These are phyloP conservation scores for Eleutherodactylus coqui DNA, from an alignment of 2,797 vertebrate species.

Conservation along the genomic window DNA sequence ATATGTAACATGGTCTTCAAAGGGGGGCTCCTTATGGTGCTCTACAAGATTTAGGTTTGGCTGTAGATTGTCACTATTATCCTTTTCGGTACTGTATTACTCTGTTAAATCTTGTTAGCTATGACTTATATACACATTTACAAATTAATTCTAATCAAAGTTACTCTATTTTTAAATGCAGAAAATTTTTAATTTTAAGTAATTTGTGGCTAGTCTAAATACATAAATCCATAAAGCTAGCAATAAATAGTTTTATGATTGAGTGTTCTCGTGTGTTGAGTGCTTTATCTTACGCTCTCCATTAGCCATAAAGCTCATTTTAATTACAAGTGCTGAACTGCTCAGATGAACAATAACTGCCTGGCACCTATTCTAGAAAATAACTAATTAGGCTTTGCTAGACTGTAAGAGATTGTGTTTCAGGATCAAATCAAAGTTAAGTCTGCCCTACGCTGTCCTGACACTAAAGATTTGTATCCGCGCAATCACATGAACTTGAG, in stretches of 20 bases:
- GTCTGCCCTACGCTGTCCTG: conserved; percentile 5
- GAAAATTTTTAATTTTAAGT: conserved; percentile 37
- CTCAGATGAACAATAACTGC: conserved; percentile 54
- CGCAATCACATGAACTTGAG: conserved; percentile 12
- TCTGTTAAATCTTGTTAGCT: conserved; percentile 1
- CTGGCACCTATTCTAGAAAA: conserved; percentile 52
- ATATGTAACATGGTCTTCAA: not conserved
- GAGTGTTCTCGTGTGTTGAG: conserved; percentile 41
- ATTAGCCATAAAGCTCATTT: conserved; percentile 61
- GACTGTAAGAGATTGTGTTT: conserved; percentile 45
- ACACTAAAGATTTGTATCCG: conserved; percentile 43
- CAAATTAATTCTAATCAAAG: conserved; percentile 46
- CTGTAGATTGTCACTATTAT: not conserved
- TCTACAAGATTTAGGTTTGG: not conserved
- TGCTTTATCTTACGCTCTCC: conserved; percentile 56
- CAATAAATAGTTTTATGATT: conserved; percentile 61
- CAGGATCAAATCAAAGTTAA: conserved; percentile 48
- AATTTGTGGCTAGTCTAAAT: conserved; percentile 54
- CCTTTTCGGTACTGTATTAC: conserved; percentile 12
- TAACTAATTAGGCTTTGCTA: conserved; percentile 51
- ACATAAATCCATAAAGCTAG: conserved; percentile 51
- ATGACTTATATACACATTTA: conserved; percentile 42
- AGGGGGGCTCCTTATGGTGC: not conserved
- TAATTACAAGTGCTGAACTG: conserved; percentile 60
- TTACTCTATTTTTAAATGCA: conserved; percentile 44